Percentiles rank a stretch among this genome's conserved stretches.
phyloP scores from a whole-genome alignment of 2,113 vertebrate species.

The Oreochromis tanganicae region DNA sequence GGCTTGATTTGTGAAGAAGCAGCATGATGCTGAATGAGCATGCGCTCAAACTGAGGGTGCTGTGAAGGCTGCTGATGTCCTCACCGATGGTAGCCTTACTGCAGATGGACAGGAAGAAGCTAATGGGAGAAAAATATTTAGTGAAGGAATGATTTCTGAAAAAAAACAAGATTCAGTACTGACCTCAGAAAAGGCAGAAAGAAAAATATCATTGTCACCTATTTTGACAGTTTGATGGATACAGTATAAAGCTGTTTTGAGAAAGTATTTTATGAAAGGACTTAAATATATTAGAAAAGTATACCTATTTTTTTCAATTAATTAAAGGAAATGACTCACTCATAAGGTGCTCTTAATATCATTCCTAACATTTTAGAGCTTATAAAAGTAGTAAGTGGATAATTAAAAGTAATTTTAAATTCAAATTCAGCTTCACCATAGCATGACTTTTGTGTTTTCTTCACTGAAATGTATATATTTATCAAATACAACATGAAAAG shows the following conservation, averaged over 20 bases:
- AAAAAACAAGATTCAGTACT: background rate
- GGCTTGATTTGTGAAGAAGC: constrained; percentile 69
- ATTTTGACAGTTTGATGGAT: background rate
- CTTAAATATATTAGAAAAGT: background rate
- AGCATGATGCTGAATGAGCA: constrained; percentile 46
- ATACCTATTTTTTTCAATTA: background rate
- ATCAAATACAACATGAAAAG: background rate
- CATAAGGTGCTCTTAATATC: background rate
- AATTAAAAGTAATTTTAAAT: background rate
- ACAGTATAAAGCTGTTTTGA: background rate
- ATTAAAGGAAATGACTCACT: background rate
- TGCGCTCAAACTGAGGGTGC: constrained; percentile 25
- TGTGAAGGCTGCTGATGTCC: constrained; percentile 27
- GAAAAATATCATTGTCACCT: background rate
- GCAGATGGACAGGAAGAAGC: background rate
- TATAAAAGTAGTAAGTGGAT: background rate
- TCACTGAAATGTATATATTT: background rate
- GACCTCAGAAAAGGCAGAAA: background rate
- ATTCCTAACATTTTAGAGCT: background rate
- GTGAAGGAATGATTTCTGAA: background rate
- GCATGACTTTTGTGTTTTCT: background rate
- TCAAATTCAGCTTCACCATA: background rate
- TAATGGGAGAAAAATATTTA: background rate
- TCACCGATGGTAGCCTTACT: constrained; percentile 3
- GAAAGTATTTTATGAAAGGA: background rate